Evolutionary conservation across 2,113 vertebrate genomes (phyloP).

Genomic region (Rhinopomastus cyanomelas): DNA sequence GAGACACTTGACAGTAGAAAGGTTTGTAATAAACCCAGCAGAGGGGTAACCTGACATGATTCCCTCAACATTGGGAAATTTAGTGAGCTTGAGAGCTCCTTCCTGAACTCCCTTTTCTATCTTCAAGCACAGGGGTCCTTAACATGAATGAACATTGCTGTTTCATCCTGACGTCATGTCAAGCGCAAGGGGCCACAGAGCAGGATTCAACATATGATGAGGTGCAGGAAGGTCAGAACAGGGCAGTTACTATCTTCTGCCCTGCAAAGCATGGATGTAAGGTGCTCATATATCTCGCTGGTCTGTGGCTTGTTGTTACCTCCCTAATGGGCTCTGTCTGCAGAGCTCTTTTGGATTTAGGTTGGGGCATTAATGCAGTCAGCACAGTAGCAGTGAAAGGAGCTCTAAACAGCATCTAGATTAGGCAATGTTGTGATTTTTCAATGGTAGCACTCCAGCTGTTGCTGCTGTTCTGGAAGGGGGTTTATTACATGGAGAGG

Average conservation of each 20-base stretch:
- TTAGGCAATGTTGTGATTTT: background rate
- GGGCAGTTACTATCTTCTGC: background rate
- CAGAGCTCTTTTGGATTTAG: background rate
- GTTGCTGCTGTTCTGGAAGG: background rate
- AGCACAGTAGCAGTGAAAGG: background rate
- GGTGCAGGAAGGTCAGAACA: background rate
- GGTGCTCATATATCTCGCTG: background rate
- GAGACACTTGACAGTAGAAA: background rate
- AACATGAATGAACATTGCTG: background rate
- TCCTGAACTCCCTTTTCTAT: rapidly evolving
- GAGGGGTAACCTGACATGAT: background rate
- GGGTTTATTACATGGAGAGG: background rate
- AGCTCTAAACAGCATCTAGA: background rate
- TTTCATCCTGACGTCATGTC: background rate
- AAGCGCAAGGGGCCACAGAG: background rate
- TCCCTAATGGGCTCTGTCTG: background rate
- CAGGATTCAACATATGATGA: background rate
- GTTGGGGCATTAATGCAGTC: background rate
- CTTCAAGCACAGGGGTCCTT: background rate
- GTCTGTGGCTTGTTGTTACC: background rate
- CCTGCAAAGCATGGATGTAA: background rate
- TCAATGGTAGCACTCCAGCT: background rate
- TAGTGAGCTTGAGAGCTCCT: background rate
- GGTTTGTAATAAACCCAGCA: background rate
- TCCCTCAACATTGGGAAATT: background rate